A percentile compares a stretch with the other conserved stretches of the same genome.
phyloP scores from a whole-genome alignment of 2,113 vertebrate species.

The Cheirogaleus medius region DNA sequence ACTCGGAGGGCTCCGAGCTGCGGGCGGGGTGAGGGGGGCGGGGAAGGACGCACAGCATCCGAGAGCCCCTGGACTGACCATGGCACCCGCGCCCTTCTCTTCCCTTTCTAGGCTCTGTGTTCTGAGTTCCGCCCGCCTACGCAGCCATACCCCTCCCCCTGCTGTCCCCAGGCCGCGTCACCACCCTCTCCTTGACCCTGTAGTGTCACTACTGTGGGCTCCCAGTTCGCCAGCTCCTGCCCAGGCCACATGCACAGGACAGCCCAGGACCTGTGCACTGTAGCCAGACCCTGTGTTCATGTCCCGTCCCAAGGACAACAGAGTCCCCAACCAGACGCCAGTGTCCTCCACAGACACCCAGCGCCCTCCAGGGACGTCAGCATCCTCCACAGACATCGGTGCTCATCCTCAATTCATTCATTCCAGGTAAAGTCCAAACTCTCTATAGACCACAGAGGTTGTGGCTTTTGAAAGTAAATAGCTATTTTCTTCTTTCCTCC shows the following conservation, averaged over 20 bases:
- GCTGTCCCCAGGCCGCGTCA: background rate
- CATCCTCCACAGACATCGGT: background rate
- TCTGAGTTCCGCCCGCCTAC: background rate
- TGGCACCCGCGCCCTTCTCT: background rate
- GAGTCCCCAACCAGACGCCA: background rate
- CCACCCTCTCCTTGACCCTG: background rate
- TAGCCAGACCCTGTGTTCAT: background rate
- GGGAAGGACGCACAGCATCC: too few species aligned
- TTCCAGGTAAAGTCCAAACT: background rate
- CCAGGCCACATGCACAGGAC: background rate
- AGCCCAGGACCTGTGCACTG: background rate
- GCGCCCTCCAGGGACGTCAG: background rate
- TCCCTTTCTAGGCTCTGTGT: background rate
- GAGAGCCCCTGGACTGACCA: background rate
- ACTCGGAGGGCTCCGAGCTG: background rate
- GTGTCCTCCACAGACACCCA: background rate
- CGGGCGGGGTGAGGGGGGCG: too few species aligned
- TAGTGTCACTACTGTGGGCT: background rate
- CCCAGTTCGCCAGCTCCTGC: background rate
- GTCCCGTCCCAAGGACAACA: background rate
- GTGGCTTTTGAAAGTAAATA: background rate
- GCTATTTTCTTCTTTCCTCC: too few species aligned
- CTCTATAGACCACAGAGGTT: too few species aligned
- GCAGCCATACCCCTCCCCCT: background rate
- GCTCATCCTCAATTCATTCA: background rate